These are phyloP conservation scores for Coelopa pilipes DNA, from an alignment of 2,888 invertebrate species.

Conservation along the genomic window DNA sequence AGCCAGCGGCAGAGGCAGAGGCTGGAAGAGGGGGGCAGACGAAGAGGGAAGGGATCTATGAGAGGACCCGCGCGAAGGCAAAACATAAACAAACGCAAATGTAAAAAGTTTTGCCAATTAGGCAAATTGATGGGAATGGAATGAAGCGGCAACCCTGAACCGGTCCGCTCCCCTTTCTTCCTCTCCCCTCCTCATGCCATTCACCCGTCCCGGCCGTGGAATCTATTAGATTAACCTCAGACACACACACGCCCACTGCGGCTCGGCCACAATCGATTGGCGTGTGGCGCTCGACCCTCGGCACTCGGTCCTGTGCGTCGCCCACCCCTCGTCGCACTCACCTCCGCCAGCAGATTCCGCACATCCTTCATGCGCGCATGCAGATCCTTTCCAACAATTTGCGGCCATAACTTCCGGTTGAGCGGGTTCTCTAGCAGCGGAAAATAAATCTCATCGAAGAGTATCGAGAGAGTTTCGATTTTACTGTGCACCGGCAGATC, in stretches of 20 bases:
- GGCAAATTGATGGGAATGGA: slow-evolving; percentile 40
- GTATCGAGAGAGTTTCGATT: slow-evolving; percentile 75
- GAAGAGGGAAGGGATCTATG: too few relatives aligned
- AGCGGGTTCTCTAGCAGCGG: slow-evolving; percentile 77
- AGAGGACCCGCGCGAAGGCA: not conserved
- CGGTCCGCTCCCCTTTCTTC: not conserved
- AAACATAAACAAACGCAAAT: slow-evolving; percentile 26
- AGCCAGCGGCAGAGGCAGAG: slow-evolving; percentile 1
- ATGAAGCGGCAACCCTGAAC: not conserved
- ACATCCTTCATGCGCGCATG: slow-evolving; percentile 76
- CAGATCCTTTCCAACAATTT: slow-evolving; percentile 77
- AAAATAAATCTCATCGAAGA: slow-evolving; percentile 79
- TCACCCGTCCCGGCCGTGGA: too few relatives aligned
- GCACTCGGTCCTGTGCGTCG: not conserved
- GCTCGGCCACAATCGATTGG: too few relatives aligned
- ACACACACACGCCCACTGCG: not conserved
- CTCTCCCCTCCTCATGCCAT: not conserved
- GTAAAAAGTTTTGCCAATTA: slow-evolving; percentile 58
- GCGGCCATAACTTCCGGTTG: slow-evolving; percentile 79
- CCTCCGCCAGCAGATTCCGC: slow-evolving; percentile 64
- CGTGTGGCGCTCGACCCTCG: not conserved
- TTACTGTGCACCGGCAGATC: slow-evolving; percentile 78
- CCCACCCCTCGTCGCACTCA: slow-evolving; percentile 43
- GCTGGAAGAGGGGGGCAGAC: too few relatives aligned
- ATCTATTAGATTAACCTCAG: slow-evolving; percentile 3